Percentiles rank a stretch among this genome's conserved stretches.
phyloP scores from a whole-genome alignment of 2,113 vertebrate genomes.

The Pollachius pollachius region DNA sequence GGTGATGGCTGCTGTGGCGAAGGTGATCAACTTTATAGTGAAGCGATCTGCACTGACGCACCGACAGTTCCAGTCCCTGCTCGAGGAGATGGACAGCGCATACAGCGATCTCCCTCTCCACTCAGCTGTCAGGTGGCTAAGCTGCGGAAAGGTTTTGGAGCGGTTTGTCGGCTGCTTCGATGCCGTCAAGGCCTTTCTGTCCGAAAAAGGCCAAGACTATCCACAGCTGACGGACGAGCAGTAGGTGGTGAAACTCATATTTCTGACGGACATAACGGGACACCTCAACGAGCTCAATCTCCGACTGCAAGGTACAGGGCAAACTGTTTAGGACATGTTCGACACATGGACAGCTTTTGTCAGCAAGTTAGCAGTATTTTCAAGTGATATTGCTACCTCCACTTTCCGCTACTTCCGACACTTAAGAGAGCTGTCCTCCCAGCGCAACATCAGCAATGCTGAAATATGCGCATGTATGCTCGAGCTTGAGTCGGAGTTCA shows the following conservation, averaged over 20 bases:
- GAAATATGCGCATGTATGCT: no score
- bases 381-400: not conserved
- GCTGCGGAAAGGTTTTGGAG: not conserved
- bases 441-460: not conserved
- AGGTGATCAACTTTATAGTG: not conserved
- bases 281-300: constrained; percentile 18
- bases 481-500: no score
- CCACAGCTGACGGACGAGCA: no score
- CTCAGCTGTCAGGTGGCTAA: constrained; percentile 18
- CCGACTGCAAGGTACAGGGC: not conserved
- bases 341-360: not conserved
- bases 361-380: not conserved
- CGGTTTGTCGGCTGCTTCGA: no score
- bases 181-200: no score
- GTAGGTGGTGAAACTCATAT: not conserved
- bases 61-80: not conserved
- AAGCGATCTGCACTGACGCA: not conserved
- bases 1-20: no score
- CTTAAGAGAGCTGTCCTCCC: no score
- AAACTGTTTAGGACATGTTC: not conserved
- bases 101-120: constrained; percentile 19
- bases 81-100: not conserved
- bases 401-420: no score
- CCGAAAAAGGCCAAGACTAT: no score
- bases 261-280: constrained; percentile 7